Evolutionary conservation across 2,888 invertebrate genomes (phyloP).

Genomic region (Epirrita christyi): DNA sequence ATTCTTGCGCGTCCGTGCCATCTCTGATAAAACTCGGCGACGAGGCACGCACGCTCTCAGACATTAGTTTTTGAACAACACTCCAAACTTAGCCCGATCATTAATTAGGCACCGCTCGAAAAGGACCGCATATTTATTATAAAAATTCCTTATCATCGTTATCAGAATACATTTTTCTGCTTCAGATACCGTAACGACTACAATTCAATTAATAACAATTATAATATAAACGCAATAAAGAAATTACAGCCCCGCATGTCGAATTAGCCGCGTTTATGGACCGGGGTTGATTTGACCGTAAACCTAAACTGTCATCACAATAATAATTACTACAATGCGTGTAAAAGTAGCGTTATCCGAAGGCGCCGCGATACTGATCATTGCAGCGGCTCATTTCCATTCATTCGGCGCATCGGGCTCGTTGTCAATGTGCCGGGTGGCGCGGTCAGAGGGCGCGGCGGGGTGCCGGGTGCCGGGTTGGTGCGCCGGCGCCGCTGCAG

Average conservation of each 20-base stretch:
- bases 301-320: slow-evolving; percentile 30
- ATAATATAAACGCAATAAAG: slow-evolving; percentile 2
- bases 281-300: slow-evolving; percentile 25
- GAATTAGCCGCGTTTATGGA: slow-evolving; percentile 1
- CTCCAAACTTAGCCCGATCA: slow-evolving; percentile 34
- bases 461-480: slow-evolving; percentile 52
- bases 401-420: slow-evolving; percentile 62
- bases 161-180: slow-evolving; percentile 13
- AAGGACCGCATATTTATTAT: slow-evolving; percentile 29
- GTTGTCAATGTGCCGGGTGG: slow-evolving; percentile 71
- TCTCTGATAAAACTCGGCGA: slow-evolving; percentile 60
- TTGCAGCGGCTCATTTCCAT: slow-evolving; percentile 70
- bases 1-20: slow-evolving; percentile 76
- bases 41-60: slow-evolving; percentile 50
- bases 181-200: slow-evolving; percentile 6
- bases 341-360: slow-evolving; percentile 37
- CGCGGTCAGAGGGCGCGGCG: slow-evolving; percentile 68
- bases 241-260: slow-evolving; percentile 9
- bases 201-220: slow-evolving; percentile 3
- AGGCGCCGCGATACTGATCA: slow-evolving; percentile 44
- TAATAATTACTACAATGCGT: slow-evolving; percentile 37
- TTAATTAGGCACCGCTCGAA: slow-evolving; percentile 32
- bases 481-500: slow-evolving; percentile 56
- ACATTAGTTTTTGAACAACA: slow-evolving; percentile 47
- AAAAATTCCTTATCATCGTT: slow-evolving; percentile 17